Evolutionary conservation across 2,113 vertebrate genomes (phyloP), one percentile per base, ranked within the genome.

Genomic region (Scalopus aquaticus): DNA sequence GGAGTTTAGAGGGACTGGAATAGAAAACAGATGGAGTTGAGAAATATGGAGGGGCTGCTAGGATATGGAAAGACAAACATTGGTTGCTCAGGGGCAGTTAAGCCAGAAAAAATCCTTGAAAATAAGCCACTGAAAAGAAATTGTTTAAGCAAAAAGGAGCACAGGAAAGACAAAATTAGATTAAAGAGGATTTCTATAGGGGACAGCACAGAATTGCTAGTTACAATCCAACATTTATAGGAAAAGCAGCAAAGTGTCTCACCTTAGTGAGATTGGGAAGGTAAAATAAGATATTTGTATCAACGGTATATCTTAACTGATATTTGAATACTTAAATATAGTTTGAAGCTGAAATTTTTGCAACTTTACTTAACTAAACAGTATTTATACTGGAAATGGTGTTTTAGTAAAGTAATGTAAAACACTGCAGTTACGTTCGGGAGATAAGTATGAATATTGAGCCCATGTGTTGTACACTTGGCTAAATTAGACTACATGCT

Each of bases 1-100:
- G 64, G 67, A 83, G 67, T 39, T 93, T 88, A 84, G 70, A 84
- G 58, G 62, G 93, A 85, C 62, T 74, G 35, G 64, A 96, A 82
- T 77, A 92, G 89, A 92, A 97, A 95, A 70, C 96, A 96, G 87
- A 92, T 91, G 94, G 93, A 64, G 70, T 85, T n/a, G 67, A 92
- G 84, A 91, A 89, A 93, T 73, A 92, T 67, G 62, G 35, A 62
- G 42, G 51, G 91, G 39, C 92, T 83, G 42, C 54, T 93, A 37
- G 74, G 60, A 30, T 91, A 62, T 70, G 60, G 77, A 95, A 97
- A 96, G 65, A 93, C 51, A 96, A 94, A 96, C 64, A 89, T n/a
- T 95, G 78, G 87, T 62, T 92, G 56, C 65, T 83, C 60, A 84
- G 56, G 94, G 72, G 19, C 26, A 90, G 17, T 58, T 89, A 24